Base-by-base conservation (phyloP, 2,888 invertebrate species). In the Galerucella nymphaeae region DNA sequence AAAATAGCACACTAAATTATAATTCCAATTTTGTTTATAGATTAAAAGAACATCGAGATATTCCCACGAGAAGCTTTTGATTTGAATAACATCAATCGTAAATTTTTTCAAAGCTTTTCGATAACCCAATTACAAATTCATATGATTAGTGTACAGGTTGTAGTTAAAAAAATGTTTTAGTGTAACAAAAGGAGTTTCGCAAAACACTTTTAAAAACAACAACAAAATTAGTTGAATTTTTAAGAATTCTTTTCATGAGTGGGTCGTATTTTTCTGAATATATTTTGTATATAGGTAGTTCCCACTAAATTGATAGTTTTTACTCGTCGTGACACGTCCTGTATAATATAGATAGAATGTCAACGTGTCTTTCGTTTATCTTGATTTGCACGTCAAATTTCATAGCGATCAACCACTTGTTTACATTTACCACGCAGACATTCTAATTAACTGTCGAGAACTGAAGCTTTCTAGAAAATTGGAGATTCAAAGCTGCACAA, bases 401-500 rank as follows among this genome's bases (percentile, higher is more conserved):
- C 53, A 18, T 16, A 53, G 2, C 10, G 53, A 53, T 53, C 53
- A 18, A 16, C 18, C 53, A 18, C 16, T 18, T 53, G 53, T 53
- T 53, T 53, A 53, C 53, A 53, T 10, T 18, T 53, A 53, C 53
- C 53, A 53, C 18, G 16, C 53, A 53, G 53, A 53, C 53, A 53
- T 16, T 53, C 53, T 53, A 53, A 53, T 53, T 53, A 53, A 53
- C 16, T 18, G 18, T 53, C 53, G 53, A 53, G 53, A 53, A 53
- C 4, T 18, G 53, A 53, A 53, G 48, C 48, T 48, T 48, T 48
- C 4, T 45, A 11, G 45, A n/a, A 8, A 57, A 57, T 14, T 20
- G 20, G 20, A 57, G n/a, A 38, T 59, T 59, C 59, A 59, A 59
- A 59, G 59, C 30, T 38, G 38, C 59, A 59, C 30, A 59, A 59